Conservation (phyloP, 2,888 invertebrate genomes). For the Lithophane leautieri region DNA sequence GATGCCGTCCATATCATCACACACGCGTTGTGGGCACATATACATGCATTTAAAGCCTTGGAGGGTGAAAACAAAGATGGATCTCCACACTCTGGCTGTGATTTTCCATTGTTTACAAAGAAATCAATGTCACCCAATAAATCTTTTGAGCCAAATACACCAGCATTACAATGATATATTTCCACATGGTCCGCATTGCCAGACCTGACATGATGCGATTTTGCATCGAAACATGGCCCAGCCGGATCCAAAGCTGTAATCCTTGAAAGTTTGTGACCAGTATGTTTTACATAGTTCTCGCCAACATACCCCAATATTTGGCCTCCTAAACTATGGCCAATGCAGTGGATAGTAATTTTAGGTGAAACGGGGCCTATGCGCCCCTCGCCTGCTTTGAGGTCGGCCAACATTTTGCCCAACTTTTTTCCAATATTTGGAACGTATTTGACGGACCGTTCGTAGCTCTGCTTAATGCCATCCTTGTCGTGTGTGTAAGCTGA, state of each 20-base stretch:
- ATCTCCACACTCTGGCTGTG: conserved; percentile 89
- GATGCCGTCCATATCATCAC: conserved; percentile 81
- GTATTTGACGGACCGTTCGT: conserved; percentile 82
- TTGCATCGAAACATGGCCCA: conserved; percentile 83
- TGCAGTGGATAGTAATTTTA: conserved; percentile 77
- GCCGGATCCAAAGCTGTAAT: conserved; percentile 86
- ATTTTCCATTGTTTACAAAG: conserved; percentile 89
- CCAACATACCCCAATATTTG: conserved; percentile 83
- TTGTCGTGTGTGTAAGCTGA: conserved; percentile 82
- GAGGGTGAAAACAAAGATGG: conserved; percentile 77
- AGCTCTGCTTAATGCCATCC: conserved; percentile 78
- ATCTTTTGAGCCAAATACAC: conserved; percentile 85
- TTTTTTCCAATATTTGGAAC: conserved; percentile 83
- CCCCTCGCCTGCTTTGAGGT: conserved; percentile 71
- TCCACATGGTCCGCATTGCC: conserved; percentile 91
- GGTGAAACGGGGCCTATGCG: conserved; percentile 66
- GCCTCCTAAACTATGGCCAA: conserved; percentile 85
- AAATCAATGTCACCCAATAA: conserved; percentile 90
- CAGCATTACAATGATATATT: conserved; percentile 91
- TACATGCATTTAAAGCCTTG: conserved; percentile 79
- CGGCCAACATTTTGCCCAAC: conserved; percentile 76
- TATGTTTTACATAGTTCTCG: conserved; percentile 74
- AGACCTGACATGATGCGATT: conserved; percentile 84
- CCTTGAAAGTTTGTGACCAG: conserved; percentile 77
- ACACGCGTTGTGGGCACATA: conserved; percentile 82